A percentile compares a stretch with the other conserved stretches of the same genome.
phyloP scores from a whole-genome alignment of 2,888 invertebrate species.

The Cephus runcator region DNA sequence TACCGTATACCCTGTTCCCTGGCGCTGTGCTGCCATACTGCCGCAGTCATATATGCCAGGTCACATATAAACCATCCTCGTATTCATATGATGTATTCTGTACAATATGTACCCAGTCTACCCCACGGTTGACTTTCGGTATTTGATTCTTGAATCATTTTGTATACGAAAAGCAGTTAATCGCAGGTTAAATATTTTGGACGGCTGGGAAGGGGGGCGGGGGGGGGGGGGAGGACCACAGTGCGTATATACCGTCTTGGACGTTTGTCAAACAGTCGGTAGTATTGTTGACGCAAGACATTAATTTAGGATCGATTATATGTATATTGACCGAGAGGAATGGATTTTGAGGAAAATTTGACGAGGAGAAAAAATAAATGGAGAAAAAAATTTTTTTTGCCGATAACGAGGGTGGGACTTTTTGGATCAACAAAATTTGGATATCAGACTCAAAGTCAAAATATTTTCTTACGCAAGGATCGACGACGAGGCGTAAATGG shows the following conservation, averaged over 20 bases:
- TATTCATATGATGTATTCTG: conserved; percentile 34
- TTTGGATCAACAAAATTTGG: neutral
- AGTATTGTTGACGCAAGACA: neutral
- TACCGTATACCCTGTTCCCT: neutral
- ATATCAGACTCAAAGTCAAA: neutral
- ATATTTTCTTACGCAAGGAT: neutral
- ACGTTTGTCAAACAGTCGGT: neutral
- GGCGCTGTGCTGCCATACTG: neutral
- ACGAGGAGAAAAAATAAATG: neutral
- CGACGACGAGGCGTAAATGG: neutral
- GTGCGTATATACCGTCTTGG: neutral
- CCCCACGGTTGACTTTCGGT: conserved; percentile 60
- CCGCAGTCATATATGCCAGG: conserved; percentile 29
- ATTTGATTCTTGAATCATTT: conserved; percentile 65
- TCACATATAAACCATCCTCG: conserved; percentile 31
- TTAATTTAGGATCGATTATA: neutral
- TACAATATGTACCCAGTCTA: conserved; percentile 62
- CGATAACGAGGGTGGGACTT: neutral
- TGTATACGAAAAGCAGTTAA: conserved; percentile 56
- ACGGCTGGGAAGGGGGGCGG: neutral
- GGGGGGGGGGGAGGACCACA: too few species aligned
- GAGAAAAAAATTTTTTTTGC: conserved; percentile 38
- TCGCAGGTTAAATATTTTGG: conserved; percentile 64
- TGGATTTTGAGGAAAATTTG: neutral
- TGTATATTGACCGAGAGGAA: neutral